Base-by-base conservation (phyloP, 1,140 invertebrate species). In the Condylostylus longicornis region DNA sequence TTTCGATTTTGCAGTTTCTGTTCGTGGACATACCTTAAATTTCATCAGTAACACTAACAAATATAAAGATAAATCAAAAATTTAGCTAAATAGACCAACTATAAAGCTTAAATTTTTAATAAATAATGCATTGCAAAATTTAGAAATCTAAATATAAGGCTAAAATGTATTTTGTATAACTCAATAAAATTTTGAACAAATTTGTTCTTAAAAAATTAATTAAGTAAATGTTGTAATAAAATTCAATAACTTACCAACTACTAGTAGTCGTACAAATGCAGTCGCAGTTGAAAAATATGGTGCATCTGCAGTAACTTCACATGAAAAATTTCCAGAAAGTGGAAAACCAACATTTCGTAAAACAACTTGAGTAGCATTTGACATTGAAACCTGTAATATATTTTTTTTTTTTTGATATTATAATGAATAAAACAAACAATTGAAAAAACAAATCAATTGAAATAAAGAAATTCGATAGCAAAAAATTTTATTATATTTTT, bases 301-400 rank as follows among this genome's bases (percentile, higher is more conserved):
- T 4, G 73, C 70, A 49, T 86, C 83, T 5, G 79, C 79, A 1
- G 82, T 83, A 28, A 87, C 81, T 67, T 89, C 83, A 53, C 84
- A 89, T 52, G 74, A 81, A 63, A 84, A 83, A 58, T 77, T 79
- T n/a, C 82, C 84, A 19, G 78, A 74, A 19, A 83, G 63, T 22
- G 68, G 68, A 38, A 83, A 75, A 38, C 75, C 74, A 40, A 86
- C 72, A 38, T 77, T 69, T 37, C 67, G 65, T 31, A 88, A 67
- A 14, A 76, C 66, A 25, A 87, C 79, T 61, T 81, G 71, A 18
- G 72, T 79, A 10, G 74, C 72, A 53, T 82, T 82, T 2, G 82
- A 86, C 35, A 65, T 62, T 42, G 67, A 68, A 44, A 69, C 58
- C 80, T 84, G 69, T 10, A 38, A 40, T 71, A 70, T 51, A 41